These are phyloP conservation scores for Cylloceria caligata DNA, from an alignment of 2,888 invertebrate species.

Conservation along the genomic window DNA sequence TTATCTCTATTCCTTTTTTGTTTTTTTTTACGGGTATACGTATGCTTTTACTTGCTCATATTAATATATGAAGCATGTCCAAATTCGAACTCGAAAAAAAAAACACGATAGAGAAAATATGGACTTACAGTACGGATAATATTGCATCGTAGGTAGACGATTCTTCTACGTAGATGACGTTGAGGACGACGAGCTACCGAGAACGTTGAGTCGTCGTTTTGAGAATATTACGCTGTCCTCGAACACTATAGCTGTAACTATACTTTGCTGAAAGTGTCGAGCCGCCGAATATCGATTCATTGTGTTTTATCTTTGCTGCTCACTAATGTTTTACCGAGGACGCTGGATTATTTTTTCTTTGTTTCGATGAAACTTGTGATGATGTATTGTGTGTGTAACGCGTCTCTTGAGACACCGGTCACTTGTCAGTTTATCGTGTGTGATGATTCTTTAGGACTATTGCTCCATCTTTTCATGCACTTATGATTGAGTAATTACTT, in stretches of 20 bases:
- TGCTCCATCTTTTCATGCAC: too few species aligned
- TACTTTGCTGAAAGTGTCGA: not conserved
- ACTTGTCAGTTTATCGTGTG: too few species aligned
- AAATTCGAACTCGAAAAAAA: not conserved
- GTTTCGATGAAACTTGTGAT: too few species aligned
- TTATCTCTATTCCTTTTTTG: not conserved
- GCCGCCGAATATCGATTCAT: not conserved
- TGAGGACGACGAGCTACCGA: not conserved
- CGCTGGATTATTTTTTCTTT: too few species aligned
- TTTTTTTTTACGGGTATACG: not conserved
- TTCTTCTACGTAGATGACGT: not conserved
- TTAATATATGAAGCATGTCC: not conserved
- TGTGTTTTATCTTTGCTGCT: too few species aligned
- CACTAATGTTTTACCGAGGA: too few species aligned
- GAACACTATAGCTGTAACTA: not conserved
- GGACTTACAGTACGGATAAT: constrained; percentile 3
- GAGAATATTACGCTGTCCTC: not conserved
- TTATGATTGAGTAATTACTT: too few species aligned
- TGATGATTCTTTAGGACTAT: too few species aligned
- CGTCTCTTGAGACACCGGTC: too few species aligned
- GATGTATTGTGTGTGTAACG: too few species aligned
- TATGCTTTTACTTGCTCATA: not conserved
- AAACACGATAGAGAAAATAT: constrained; percentile 5
- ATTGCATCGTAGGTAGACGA: not conserved
- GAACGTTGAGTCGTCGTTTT: not conserved